Evolutionary conservation across 1,140 invertebrate genomes (phyloP), one percentile per base, ranked within the genome.

Genomic region (Papilio xuthus): DNA sequence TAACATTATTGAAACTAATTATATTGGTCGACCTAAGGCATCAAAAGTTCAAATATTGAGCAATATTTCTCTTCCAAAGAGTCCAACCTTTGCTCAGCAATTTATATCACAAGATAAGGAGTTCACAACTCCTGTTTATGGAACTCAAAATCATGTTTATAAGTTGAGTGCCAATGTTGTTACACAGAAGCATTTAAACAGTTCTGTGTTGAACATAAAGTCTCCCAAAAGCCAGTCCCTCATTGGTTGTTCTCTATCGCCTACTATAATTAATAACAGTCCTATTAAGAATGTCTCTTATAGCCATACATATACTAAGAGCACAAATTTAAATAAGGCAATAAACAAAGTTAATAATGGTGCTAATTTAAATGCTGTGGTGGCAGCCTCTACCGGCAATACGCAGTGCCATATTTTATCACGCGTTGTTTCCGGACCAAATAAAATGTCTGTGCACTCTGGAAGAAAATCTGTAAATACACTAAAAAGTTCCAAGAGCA

Each of bases 41-140:
- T 92, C 92, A 13, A 94, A 94, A 86, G 92, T 94, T 47, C 92
- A 94, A 77, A 94, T 94, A 80, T 84, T 94, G 82, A 94, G 92
- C 71, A 94, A 94, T 79, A 93, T 94, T 89, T 89, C 91, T 74
- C 79, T 94, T 82, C 91, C 92, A 6, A 94, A 94, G 83, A 92
- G 84, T 82, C 82, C 92, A 67, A 92, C 85, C 80, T 93, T 90
- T 82, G 86, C 90, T 74, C 90, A 90, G 82, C 91, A 92, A 79
- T 93, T 93, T 80, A 85, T 92, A 69, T 83, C 87, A 53, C 87
- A 86, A 78, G 80, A 83, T 63, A 92, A 92, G 84, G 91, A 93
- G 63, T 84, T 92, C 32, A 79, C 86, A 60, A 76, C 88, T 63
- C 87, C 90, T 50, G 85, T 93, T n/a, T 93, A 93, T 85, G 89